phyloP scores from a whole-genome alignment of 2,797 vertebrate genomes.

The Bothrops alternatus region DNA sequence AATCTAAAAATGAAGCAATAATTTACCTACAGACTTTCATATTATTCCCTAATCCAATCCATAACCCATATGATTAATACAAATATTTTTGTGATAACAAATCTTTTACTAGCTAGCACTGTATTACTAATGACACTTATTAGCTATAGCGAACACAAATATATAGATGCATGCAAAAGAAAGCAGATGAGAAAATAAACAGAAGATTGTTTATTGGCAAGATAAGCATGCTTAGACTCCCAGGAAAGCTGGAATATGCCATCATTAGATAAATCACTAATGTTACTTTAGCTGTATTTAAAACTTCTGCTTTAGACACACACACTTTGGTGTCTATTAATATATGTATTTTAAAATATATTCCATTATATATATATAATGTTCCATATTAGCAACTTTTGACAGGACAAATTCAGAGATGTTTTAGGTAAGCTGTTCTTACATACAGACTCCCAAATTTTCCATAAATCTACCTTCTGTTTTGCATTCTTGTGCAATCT shows the following conservation, averaged over 20 bases:
- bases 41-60: background rate
- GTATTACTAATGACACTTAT: background rate
- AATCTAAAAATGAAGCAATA: constrained; percentile 32
- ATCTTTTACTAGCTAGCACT: constrained; percentile 24
- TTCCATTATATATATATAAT: constrained; percentile 1
- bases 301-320: constrained; percentile 5
- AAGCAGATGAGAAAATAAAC: constrained; percentile 38
- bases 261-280: constrained; percentile 9
- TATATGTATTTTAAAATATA: background rate
- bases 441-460: constrained; percentile 3
- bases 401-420: background rate
- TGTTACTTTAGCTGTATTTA: constrained; percentile 10
- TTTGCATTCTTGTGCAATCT: constrained; percentile 60
- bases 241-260: constrained; percentile 72
- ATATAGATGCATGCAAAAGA: constrained; percentile 56
- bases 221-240: constrained; percentile 67
- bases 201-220: constrained; percentile 15
- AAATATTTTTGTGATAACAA: constrained; percentile 30
- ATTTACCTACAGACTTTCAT: background rate
- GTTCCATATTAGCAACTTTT: background rate
- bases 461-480: background rate
- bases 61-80: background rate
- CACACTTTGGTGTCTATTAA: background rate
- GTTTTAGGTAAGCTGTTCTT: background rate
- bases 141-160: constrained; percentile 24